These are phyloP conservation scores for Mastomys coucha DNA, from an alignment of 2,113 vertebrate species.

Conservation along the genomic window DNA sequence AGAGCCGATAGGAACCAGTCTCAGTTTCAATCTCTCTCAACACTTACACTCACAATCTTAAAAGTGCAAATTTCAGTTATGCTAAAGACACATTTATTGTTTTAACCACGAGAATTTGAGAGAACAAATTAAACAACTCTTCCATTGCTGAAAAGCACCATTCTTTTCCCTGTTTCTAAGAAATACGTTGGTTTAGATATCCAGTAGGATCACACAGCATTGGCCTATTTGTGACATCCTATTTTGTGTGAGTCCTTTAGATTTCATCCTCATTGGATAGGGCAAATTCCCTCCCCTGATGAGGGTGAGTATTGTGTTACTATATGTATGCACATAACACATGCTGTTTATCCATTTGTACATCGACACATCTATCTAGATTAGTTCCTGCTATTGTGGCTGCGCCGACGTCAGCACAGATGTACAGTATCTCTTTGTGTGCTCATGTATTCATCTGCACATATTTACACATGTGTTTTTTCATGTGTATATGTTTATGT, in stretches of 20 bases:
- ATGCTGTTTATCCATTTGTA: neutral
- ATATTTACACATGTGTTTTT: neutral
- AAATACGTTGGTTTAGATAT: neutral
- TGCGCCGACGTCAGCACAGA: neutral
- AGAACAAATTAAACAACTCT: neutral
- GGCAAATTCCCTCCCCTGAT: neutral
- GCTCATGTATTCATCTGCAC: neutral
- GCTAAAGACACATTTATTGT: neutral
- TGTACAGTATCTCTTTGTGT: neutral
- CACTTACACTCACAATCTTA: neutral
- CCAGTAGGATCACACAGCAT: neutral
- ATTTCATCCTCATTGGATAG: neutral
- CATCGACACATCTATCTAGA: neutral
- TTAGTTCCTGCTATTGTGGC: neutral
- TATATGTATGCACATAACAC: too few relatives aligned
- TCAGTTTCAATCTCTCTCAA: neutral
- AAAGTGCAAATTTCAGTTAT: neutral
- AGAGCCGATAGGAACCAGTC: neutral
- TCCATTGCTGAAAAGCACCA: neutral
- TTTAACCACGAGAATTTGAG: neutral
- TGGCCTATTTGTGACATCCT: neutral
- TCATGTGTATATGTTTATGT: neutral
- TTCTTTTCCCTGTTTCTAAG: neutral
- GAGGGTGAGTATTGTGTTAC: too few relatives aligned
- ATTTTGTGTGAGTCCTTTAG: neutral